A percentile compares a stretch with the other conserved stretches of the same genome.
Evolutionary conservation across 2,113 vertebrate genomes (phyloP).

Genomic region (Barnardius zonarius): DNA sequence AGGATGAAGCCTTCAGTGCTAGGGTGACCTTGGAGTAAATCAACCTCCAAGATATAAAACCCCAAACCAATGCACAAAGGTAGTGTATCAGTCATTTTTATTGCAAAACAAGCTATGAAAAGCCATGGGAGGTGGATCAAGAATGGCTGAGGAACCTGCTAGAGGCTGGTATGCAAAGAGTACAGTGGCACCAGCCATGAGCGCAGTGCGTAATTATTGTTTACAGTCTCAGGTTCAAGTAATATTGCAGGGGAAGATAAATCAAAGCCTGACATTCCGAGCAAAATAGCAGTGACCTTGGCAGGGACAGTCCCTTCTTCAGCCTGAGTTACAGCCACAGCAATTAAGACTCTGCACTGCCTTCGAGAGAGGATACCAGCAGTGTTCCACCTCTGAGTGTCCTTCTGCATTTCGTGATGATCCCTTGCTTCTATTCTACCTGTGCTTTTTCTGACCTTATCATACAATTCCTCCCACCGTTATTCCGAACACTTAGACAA

Average conservation of each 20-base stretch:
- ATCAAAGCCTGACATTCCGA: background rate
- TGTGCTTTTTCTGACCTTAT: accelerated
- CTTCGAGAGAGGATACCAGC: no score
- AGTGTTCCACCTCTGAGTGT: accelerated
- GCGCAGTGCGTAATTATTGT: background rate
- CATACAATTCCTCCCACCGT: accelerated
- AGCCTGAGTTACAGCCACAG: background rate
- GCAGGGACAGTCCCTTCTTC: background rate
- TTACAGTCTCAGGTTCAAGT: background rate
- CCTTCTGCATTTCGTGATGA: background rate
- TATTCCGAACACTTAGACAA: accelerated
- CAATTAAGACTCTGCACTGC: background rate
- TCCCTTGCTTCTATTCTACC: background rate
- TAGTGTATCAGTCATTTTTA: accelerated
- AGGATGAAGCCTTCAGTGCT: background rate
- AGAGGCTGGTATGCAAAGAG: background rate
- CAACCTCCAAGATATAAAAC: background rate
- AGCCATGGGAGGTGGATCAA: background rate
- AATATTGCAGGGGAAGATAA: background rate
- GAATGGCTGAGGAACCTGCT: background rate
- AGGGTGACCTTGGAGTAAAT: background rate
- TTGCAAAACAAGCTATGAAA: background rate
- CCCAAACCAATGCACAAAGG: background rate
- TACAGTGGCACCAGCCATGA: background rate
- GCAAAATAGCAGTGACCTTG: background rate